phyloP scores from a whole-genome alignment of 2,113 vertebrate genomes.

The Xyrauchen texanus region DNA sequence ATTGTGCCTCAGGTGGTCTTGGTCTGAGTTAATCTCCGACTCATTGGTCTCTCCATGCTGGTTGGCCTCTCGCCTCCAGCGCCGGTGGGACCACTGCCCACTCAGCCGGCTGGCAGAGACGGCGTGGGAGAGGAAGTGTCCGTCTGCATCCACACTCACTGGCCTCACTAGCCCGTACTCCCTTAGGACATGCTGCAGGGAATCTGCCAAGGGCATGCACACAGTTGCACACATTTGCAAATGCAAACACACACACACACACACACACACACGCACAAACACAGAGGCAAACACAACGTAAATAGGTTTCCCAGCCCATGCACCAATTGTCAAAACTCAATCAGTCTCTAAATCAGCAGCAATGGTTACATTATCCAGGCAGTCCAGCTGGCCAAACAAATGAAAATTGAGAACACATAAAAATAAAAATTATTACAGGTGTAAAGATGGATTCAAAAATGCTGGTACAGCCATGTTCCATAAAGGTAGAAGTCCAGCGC shows the following conservation, averaged over 20 bases:
- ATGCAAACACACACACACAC: neutral
- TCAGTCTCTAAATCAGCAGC: conserved; percentile 13
- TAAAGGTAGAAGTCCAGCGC: neutral
- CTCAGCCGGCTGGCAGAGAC: conserved; percentile 71
- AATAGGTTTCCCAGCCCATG: conserved; percentile 1
- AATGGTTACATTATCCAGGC: neutral
- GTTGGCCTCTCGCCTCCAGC: conserved; percentile 72
- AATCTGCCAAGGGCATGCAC: conserved; percentile 45
- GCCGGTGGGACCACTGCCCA: conserved; percentile 58
- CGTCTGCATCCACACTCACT: conserved; percentile 89
- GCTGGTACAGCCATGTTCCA: neutral
- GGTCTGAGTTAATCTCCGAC: conserved; percentile 38
- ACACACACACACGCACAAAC: neutral
- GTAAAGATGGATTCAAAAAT: no score
- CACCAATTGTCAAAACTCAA: neutral
- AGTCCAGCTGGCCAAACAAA: neutral
- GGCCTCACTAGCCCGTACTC: conserved; percentile 95
- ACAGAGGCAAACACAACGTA: neutral
- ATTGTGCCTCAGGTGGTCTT: conserved; percentile 44
- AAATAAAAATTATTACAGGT: no score
- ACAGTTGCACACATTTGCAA: conserved; percentile 19
- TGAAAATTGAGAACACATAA: neutral
- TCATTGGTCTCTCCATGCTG: neutral
- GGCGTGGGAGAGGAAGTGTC: conserved; percentile 87
- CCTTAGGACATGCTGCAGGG: conserved; percentile 79